phyloP scores from a whole-genome alignment of 2,888 invertebrate genomes.

The Pseudococcus jackbeardsleyi region DNA sequence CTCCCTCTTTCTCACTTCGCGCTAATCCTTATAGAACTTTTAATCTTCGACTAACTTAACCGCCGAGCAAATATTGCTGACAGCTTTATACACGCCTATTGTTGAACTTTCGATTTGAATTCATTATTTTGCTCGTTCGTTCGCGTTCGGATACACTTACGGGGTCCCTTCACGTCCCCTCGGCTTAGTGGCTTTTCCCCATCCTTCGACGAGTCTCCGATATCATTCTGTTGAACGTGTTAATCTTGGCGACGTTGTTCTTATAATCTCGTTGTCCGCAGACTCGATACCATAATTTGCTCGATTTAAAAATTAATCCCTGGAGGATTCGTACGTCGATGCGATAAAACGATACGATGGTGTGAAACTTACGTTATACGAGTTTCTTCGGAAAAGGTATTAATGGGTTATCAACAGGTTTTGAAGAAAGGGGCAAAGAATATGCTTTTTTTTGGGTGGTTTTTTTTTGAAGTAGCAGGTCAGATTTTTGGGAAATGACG shows the following conservation, averaged over 20 bases:
- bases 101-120: conserved; percentile 44
- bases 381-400: no score
- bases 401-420: no score
- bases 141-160: neutral
- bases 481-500: no score
- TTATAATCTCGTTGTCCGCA: neutral
- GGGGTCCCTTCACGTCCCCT: no score
- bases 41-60: conserved; percentile 34
- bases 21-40: conserved; percentile 21
- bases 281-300: neutral
- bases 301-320: neutral
- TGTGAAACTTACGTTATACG: no score
- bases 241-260: neutral
- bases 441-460: no score
- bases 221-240: conserved; percentile 22
- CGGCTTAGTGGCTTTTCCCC: no score
- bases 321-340: no score
- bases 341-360: no score
- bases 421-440: no score
- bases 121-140: conserved; percentile 3
- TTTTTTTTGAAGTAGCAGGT: no score
- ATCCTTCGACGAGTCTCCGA: neutral
- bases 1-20: neutral
- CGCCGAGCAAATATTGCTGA: conserved; percentile 40
- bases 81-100: conserved; percentile 31